Base-by-base conservation (phyloP, 2,888 invertebrate genomes). In the Dasypolia templi region DNA sequence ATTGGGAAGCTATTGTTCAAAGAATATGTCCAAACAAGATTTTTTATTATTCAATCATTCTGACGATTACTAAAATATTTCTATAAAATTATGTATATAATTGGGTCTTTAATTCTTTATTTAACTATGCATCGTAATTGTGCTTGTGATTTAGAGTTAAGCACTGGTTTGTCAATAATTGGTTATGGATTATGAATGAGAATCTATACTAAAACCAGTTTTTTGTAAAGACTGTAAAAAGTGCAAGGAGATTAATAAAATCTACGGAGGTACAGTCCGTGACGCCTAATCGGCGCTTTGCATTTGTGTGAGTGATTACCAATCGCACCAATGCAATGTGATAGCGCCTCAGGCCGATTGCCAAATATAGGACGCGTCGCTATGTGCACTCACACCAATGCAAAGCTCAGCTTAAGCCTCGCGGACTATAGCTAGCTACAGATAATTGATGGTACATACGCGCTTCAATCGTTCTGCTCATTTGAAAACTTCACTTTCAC, bases 381-480 rank as follows among this genome's bases (percentile, higher is more conserved):
- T n/a, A n/a, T n/a, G n/a, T n/a, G n/a, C n/a, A n/a, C n/a, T n/a
- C n/a, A n/a, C n/a, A n/a, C n/a, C n/a, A n/a, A n/a, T n/a, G n/a
- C n/a, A n/a, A n/a, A n/a, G n/a, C n/a, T n/a, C n/a, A n/a, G n/a
- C n/a, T n/a, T n/a, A n/a, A n/a, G n/a, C n/a, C n/a, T n/a, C n/a
- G n/a, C n/a, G n/a, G n/a, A n/a, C n/a, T n/a, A n/a, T n/a, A 42
- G 55, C 32, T 53, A 55, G 26, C 35, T 66, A 29, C 2, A 42
- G 17, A 32, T 17, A 12, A 64, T 29, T 29, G 22, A 35, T 44
- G 42, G 26, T 35, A 9, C 12, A 5, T 39, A 32, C 14, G n/a
- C 12, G 5, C 12, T 44, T 49, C 9, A 69, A n/a, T 26, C 29
- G 11, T 68, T 69, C 22, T 49, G 49, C 59, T 59, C 49, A 79